Evolutionary conservation across 2,888 invertebrate species (phyloP), one percentile per base, ranked within the genome.

Genomic region (Diplazon laetatorius): DNA sequence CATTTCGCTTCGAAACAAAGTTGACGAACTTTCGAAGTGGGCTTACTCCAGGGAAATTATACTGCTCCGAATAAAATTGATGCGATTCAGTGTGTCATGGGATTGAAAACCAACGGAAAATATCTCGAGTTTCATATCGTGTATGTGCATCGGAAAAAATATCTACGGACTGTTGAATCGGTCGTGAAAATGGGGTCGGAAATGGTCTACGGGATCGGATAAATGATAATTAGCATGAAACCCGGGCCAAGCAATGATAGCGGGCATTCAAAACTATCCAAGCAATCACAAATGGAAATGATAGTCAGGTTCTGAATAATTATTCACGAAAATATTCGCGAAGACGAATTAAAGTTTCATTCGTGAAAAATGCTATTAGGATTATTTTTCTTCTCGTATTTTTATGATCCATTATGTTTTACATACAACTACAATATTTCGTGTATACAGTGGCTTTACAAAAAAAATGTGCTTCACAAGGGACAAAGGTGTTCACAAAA

Each of bases 171-270:
- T 50, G 5, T 12, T n/a, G n/a, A 25, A 22, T 0, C 50, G 12
- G n/a, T 12, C 10, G 22, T 1, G 1, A 22, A 22, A 9, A 10
- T n/a, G n/a, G n/a, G 16, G 20, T 20, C 1, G 9, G 16, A 5
- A 50, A 50, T 25, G 14, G n/a, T 30, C 25, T 30, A 16, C 14
- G 12, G 12, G n/a, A 52, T 30, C 9, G 30, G 0, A 30, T n/a
- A 8, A 52, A 25, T 1, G 0, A 9, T 30, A 14, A 6, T 9
- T 14, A 25, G n/a, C n/a, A 52, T 14, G 50, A 50, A 12, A n/a
- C 50, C 25, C 50, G 14, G 22, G n/a, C 50, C 25, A 50, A 25
- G 50, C n/a, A 22, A 50, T 22, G 10, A 25, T 50, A 50, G 25
- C 50, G 30, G 30, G 30, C 25, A 5, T 25, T 30, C 25, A 12